Percentiles rank a stretch among this genome's conserved stretches.
Evolutionary conservation across 2,888 invertebrate species (phyloP).

Genomic region (Podotricha telesiphe): DNA sequence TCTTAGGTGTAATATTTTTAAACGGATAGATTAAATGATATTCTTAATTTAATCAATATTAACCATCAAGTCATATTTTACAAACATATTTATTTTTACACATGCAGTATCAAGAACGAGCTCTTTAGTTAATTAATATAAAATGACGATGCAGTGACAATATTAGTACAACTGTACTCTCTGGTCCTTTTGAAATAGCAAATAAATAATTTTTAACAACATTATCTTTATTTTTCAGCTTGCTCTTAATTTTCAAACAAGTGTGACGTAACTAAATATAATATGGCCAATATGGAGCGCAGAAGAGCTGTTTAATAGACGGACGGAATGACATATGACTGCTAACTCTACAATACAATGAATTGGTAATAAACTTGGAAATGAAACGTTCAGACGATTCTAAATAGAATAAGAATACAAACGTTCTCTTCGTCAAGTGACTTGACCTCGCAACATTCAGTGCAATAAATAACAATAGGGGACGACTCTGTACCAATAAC

Average conservation of each 20-base stretch:
- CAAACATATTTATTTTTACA: background rate
- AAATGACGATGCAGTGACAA: background rate
- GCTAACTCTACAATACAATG: background rate
- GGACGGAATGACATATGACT: too few species aligned
- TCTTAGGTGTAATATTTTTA: too few species aligned
- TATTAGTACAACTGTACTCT: background rate
- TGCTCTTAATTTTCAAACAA: too few species aligned
- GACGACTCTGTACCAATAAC: background rate
- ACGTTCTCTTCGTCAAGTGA: background rate
- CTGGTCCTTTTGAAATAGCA: too few species aligned
- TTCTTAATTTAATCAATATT: too few species aligned
- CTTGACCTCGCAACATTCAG: background rate
- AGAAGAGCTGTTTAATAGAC: too few species aligned
- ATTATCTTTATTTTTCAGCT: too few species aligned
- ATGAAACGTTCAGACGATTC: background rate
- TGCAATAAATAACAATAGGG: background rate
- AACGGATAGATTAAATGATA: too few species aligned
- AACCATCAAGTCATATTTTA: too few species aligned
- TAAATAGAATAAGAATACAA: background rate
- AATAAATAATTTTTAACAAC: too few species aligned
- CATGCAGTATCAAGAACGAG: background rate
- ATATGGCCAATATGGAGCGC: too few species aligned
- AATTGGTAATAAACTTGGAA: background rate
- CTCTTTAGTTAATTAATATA: background rate
- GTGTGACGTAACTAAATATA: too few species aligned